phyloP scores from a whole-genome alignment of 2,113 vertebrate genomes.

The Seriola dumerili region DNA sequence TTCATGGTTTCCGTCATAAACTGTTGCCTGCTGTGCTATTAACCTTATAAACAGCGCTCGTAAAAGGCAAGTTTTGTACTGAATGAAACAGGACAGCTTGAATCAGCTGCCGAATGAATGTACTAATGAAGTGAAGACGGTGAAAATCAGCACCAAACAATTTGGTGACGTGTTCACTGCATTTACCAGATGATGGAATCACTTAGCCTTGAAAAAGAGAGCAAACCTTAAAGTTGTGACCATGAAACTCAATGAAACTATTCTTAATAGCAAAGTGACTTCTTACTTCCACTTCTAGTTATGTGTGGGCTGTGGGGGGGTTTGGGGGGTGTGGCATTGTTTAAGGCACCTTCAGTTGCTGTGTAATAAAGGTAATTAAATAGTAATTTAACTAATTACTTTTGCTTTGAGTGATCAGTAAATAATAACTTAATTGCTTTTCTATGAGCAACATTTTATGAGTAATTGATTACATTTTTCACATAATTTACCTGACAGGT shows the following conservation, averaged over 20 bases:
- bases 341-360: too few relatives aligned
- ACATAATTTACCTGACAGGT: too few relatives aligned
- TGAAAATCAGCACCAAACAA: background rate
- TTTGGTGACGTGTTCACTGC: background rate
- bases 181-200: background rate
- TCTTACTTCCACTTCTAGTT: background rate
- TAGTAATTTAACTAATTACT: too few relatives aligned
- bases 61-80: background rate
- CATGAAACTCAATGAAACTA: background rate
- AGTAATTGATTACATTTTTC: too few relatives aligned
- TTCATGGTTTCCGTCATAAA: background rate
- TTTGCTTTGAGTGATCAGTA: too few relatives aligned
- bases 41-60: background rate
- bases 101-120: too few relatives aligned
- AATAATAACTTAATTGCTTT: too few relatives aligned
- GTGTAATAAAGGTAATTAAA: too few relatives aligned
- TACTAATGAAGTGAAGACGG: background rate
- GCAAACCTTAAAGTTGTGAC: too few relatives aligned
- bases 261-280: background rate
- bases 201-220: background rate
- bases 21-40: background rate
- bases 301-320: background rate
- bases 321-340: too few relatives aligned
- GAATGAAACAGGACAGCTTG: too few relatives aligned
- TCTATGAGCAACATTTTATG: too few relatives aligned